phyloP scores from a whole-genome alignment of 2,797 vertebrate species.

The Chelon auratus region DNA sequence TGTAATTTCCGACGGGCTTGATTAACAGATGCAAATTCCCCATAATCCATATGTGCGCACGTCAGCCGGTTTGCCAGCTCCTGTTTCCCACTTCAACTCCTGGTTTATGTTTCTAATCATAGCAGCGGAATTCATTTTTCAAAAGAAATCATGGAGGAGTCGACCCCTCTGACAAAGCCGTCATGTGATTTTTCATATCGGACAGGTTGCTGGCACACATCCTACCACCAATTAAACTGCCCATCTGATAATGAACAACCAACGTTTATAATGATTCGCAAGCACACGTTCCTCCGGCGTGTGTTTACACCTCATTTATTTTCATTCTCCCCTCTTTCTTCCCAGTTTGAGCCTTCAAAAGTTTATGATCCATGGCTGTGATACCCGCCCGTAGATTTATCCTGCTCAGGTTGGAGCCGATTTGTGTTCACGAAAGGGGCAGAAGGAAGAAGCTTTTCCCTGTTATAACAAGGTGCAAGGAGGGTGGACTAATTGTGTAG shows the following conservation, averaged over 20 bases:
- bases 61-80: conserved; percentile 33
- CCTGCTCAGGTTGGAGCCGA: no score
- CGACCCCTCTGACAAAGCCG: conserved; percentile 49
- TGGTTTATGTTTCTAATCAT: conserved; percentile 42
- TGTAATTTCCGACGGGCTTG: conserved; percentile 61
- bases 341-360: conserved; percentile 58
- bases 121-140: conserved; percentile 46
- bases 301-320: conserved; percentile 67
- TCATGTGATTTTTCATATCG: conserved; percentile 41
- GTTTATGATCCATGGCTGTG: conserved; percentile 64
- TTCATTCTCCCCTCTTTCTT: conserved; percentile 57
- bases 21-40: conserved; percentile 71
- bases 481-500: conserved; percentile 18
- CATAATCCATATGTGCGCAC: conserved; percentile 52
- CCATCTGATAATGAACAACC: conserved; percentile 65
- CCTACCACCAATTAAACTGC: conserved; percentile 63
- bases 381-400: conserved; percentile 38
- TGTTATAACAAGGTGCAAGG: conserved; percentile 24
- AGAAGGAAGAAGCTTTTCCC: conserved; percentile 24
- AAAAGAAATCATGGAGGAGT: conserved; percentile 43
- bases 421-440: conserved; percentile 31
- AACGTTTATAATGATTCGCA: conserved; percentile 62
- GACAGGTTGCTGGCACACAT: conserved; percentile 26
- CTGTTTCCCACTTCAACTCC: conserved; percentile 47
- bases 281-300: conserved; percentile 51